Evolutionary conservation across 2,113 vertebrate genomes (phyloP).

Genomic region (Pangasianodon hypophthalmus): DNA sequence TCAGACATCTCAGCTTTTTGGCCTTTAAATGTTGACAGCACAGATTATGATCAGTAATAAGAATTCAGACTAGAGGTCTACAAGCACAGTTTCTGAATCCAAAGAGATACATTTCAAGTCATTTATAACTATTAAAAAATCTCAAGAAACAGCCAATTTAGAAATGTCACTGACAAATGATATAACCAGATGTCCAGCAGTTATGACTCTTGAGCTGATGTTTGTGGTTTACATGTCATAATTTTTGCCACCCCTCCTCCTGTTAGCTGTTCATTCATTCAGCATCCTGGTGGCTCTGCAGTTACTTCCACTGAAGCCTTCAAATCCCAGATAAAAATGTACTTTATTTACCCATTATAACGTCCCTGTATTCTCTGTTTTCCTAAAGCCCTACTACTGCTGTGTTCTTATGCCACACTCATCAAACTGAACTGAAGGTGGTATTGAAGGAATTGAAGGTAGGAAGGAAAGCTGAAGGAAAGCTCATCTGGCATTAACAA

Average conservation of each 20-base stretch:
- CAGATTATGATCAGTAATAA: slow-evolving; percentile 42
- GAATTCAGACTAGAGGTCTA: slow-evolving; percentile 28
- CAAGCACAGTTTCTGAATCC: slow-evolving; percentile 17
- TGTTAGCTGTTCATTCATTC: background rate
- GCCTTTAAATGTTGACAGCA: slow-evolving; percentile 49
- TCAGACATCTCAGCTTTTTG: slow-evolving; percentile 29
- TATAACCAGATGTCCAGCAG: background rate
- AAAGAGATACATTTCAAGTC: slow-evolving; percentile 9
- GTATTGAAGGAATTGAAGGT: too few species aligned
- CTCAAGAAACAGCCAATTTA: background rate
- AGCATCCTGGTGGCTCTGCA: background rate
- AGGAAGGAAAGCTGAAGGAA: background rate
- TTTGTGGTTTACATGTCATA: background rate
- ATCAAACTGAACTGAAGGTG: background rate
- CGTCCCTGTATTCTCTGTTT: background rate
- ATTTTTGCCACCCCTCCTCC: background rate
- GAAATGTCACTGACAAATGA: background rate
- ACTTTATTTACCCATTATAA: background rate
- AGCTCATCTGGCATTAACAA: background rate
- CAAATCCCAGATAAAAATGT: background rate
- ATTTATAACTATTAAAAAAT: background rate
- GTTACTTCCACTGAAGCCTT: background rate
- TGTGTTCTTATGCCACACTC: background rate
- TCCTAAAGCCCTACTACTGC: background rate
- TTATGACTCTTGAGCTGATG: background rate